These are phyloP conservation scores for Octonoba sinensis DNA, from an alignment of 2,888 invertebrate species.

Conservation along the genomic window DNA sequence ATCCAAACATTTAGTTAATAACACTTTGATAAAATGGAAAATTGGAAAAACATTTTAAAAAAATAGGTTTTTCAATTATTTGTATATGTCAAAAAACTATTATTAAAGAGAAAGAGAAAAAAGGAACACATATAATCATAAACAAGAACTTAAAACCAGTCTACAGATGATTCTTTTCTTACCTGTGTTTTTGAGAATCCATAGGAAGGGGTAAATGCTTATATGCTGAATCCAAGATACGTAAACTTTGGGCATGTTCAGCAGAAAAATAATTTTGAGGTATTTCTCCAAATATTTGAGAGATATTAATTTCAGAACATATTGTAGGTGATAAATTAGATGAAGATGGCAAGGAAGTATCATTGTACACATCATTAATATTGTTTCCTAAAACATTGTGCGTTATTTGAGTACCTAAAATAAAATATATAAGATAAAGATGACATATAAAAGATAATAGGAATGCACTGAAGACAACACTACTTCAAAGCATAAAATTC, in stretches of 20 bases:
- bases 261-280: constrained; percentile 29
- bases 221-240: constrained; percentile 93
- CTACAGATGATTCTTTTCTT: neutral
- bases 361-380: constrained; percentile 39
- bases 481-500: neutral
- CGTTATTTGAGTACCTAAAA: constrained; percentile 43
- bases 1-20: too few relatives aligned
- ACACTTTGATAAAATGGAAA: too few relatives aligned
- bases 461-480: neutral
- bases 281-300: constrained; percentile 49
- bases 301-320: constrained; percentile 32
- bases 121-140: too few relatives aligned
- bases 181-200: constrained; percentile 89
- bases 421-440: neutral
- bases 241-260: constrained; percentile 76
- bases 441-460: neutral
- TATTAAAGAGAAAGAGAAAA: too few relatives aligned
- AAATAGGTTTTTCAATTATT: too few relatives aligned
- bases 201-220: constrained; percentile 96
- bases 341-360: constrained; percentile 16
- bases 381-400: constrained; percentile 45
- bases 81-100: too few relatives aligned
- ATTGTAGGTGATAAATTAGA: constrained; percentile 20
- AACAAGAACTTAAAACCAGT: too few relatives aligned
- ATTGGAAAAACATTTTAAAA: too few relatives aligned